phyloP scores from a whole-genome alignment of 1,140 invertebrate species.

The Colletes latitarsis region DNA sequence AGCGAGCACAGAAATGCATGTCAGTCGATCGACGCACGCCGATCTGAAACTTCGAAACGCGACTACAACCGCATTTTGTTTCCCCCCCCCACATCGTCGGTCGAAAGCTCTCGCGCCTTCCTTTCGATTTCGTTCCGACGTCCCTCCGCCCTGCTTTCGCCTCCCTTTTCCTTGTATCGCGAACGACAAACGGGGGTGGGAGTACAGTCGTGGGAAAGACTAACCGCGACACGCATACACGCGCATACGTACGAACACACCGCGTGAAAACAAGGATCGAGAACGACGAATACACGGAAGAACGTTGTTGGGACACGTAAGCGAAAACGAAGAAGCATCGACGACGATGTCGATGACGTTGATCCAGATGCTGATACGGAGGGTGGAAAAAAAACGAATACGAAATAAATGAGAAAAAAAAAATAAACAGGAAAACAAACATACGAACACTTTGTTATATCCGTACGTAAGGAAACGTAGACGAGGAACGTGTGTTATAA shows the following conservation, averaged over 20 bases:
- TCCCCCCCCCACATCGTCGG: background rate
- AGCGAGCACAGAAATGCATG: background rate
- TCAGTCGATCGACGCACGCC: background rate
- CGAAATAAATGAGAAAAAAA: background rate
- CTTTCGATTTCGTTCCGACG: constrained; percentile 12
- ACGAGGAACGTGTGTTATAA: constrained; percentile 61
- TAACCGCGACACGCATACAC: constrained; percentile 9
- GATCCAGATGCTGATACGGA: no score
- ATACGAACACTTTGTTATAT: constrained; percentile 74
- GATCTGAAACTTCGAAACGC: background rate
- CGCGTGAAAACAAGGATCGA: background rate
- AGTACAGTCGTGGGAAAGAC: background rate
- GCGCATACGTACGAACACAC: background rate
- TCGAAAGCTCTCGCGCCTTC: background rate
- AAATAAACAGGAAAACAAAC: background rate
- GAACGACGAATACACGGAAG: background rate
- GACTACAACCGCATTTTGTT: background rate
- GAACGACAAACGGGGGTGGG: background rate
- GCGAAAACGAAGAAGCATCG: no score
- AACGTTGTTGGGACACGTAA: no score
- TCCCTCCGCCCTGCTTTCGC: background rate
- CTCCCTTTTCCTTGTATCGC: background rate
- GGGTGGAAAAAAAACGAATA: constrained; percentile 1
- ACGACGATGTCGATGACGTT: no score
- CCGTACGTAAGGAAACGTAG: constrained; percentile 66